Conservation (phyloP, 2,888 invertebrate genomes). For the Xanthia icteritia region DNA sequence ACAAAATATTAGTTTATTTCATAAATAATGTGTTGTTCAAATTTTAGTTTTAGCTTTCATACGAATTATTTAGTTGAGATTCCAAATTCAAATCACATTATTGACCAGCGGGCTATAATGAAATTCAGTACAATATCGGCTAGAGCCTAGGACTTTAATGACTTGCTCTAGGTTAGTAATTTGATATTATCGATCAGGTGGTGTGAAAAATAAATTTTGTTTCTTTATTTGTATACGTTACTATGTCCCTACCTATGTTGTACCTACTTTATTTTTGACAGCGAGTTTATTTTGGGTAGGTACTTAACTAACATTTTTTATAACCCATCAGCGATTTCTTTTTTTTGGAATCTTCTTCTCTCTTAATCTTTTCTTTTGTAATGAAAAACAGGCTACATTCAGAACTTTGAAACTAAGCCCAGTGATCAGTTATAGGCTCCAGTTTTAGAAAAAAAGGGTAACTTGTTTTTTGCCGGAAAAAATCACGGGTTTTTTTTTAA, state of each 20-base stretch:
- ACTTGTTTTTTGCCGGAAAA: background rate
- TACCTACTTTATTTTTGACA: background rate
- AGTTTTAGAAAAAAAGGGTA: background rate
- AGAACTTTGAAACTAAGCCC: conserved; percentile 2
- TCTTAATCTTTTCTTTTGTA: background rate
- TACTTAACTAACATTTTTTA: background rate
- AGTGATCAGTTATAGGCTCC: conserved; percentile 2
- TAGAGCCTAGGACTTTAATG: too few species aligned
- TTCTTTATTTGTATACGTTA: too few species aligned
- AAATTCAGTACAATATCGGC: too few species aligned
- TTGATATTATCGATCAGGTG: too few species aligned
- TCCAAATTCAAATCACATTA: too few species aligned
- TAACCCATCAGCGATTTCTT: too few species aligned
- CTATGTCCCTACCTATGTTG: too few species aligned
- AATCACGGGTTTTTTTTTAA: background rate
- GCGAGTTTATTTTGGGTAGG: background rate
- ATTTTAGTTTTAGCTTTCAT: background rate
- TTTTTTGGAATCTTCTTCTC: too few species aligned
- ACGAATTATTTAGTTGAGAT: too few species aligned
- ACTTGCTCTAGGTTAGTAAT: too few species aligned
- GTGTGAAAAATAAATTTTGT: too few species aligned
- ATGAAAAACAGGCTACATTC: background rate
- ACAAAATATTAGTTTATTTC: conserved; percentile 31
- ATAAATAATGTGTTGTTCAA: conserved; percentile 10
- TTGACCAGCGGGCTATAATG: too few species aligned